These are phyloP conservation scores for Cheirogaleus major DNA, from an alignment of 2,797 vertebrate species.

Conservation along the genomic window DNA sequence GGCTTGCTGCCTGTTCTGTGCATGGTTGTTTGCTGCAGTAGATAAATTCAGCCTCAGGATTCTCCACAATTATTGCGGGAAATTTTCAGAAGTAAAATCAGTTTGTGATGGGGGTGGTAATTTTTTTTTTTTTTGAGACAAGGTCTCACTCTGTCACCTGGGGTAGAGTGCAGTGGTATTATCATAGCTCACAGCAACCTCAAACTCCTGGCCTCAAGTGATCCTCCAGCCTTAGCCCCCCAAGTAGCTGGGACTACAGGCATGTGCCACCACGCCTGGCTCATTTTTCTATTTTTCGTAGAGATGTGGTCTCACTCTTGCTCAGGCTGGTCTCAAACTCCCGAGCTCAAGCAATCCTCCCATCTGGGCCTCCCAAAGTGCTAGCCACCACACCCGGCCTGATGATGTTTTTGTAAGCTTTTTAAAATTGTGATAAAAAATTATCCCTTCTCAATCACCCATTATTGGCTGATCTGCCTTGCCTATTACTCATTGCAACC, in stretches of 20 bases:
- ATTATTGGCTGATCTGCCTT: conserved; percentile 18
- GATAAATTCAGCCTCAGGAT: not conserved
- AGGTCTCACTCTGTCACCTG: not conserved
- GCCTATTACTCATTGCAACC: not conserved
- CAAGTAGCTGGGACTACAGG: not conserved
- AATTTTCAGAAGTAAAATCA: conserved; percentile 61
- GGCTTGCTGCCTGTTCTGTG: not conserved
- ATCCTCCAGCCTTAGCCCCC: not conserved
- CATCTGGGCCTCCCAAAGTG: not conserved
- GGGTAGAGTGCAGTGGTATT: not conserved
- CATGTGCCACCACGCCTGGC: not conserved
- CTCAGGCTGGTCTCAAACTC: not conserved
- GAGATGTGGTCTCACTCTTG: not conserved
- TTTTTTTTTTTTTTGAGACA: not conserved
- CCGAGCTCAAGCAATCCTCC: not conserved
- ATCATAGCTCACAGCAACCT: not conserved
- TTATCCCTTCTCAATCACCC: not conserved
- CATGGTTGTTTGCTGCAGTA: not conserved
- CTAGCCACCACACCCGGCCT: not conserved
- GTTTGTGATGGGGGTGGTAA: not conserved
- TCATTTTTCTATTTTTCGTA: not conserved
- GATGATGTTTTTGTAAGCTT: not conserved
- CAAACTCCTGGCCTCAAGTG: not conserved
- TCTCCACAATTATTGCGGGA: conserved; percentile 15
- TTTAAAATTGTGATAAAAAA: conserved; percentile 52